These are phyloP conservation scores for Lasioglossum zephyrum DNA, from an alignment of 2,888 invertebrate genomes.

Conservation along the genomic window DNA sequence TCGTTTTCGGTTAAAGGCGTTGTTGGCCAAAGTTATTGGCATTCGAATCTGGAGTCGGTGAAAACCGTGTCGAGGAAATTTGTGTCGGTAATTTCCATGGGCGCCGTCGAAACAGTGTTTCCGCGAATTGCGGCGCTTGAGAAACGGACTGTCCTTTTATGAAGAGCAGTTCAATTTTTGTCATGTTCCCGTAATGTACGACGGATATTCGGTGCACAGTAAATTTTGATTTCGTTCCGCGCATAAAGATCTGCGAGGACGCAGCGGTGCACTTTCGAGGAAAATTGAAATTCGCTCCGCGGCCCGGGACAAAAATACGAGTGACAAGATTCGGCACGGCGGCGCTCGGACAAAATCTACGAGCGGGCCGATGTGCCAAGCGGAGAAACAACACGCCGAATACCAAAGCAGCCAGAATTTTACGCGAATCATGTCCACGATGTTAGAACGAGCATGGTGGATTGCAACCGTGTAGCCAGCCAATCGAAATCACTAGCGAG, in stretches of 20 bases:
- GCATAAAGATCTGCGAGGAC: neutral
- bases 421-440: conserved; percentile 34
- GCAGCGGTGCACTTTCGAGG: neutral
- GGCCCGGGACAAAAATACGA: conserved; percentile 9
- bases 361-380: conserved; percentile 46
- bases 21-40: too few relatives aligned
- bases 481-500: conserved; percentile 26
- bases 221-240: neutral
- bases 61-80: too few relatives aligned
- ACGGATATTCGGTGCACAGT: neutral
- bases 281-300: conserved; percentile 50
- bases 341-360: conserved; percentile 45
- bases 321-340: conserved; percentile 39
- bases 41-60: too few relatives aligned
- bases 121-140: neutral
- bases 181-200: neutral
- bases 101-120: neutral
- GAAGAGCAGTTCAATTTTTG: neutral
- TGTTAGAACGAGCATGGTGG: conserved; percentile 8
- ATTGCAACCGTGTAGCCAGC: conserved; percentile 32
- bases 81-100: too few relatives aligned
- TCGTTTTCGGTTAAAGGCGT: too few relatives aligned
- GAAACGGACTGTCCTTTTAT: neutral
- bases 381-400: conserved; percentile 47
- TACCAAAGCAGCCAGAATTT: conserved; percentile 51